Base-by-base conservation (phyloP, 1,140 invertebrate genomes). In the Heterodera carotae region DNA sequence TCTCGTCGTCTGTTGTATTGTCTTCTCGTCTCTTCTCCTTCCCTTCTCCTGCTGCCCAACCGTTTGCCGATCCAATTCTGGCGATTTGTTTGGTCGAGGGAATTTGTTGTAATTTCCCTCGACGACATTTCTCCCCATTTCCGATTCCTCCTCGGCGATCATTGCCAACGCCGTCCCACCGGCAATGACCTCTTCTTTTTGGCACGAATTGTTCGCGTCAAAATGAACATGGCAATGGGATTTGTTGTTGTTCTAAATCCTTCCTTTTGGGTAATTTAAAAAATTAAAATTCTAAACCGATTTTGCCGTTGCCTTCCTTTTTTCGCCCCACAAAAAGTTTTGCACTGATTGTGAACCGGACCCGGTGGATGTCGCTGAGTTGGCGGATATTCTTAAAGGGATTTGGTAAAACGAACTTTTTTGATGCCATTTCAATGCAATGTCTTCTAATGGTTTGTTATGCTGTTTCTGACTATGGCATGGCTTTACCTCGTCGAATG, bases 241-340 rank as follows among this genome's bases (percentile, higher is more conserved):
- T 22, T 53, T 53, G 5, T 12, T 22, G 18, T 18, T 2, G 12
- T 53, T 5, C 15, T 53, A 1, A 53, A 22, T 18, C 2, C 48
- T n/a, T n/a, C n/a, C n/a, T n/a, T n/a, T n/a, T n/a, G n/a, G n/a
- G n/a, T n/a, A n/a, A n/a, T n/a, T n/a, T n/a, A n/a, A n/a, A n/a
- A n/a, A n/a, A n/a, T n/a, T n/a, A n/a, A n/a, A n/a, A n/a, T n/a
- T n/a, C n/a, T n/a, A n/a, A 39, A 39, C 39, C 5, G 48, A 22
- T 53, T 53, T 53, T 53, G 48, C 48, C 15, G 12, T 53, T 53
- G 48, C 22, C 48, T 15, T 53, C 48, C 48, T 53, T 53, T 53
- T 53, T 27, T 25, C 71, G 36, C 71, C 71, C 71, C 71, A 74
- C 33, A 74, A 56, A n/a, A 74, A 74, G 64, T 74, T 56, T 33